phyloP scores from a whole-genome alignment of 2,797 vertebrate species.

The Anomalospiza imberbis region DNA sequence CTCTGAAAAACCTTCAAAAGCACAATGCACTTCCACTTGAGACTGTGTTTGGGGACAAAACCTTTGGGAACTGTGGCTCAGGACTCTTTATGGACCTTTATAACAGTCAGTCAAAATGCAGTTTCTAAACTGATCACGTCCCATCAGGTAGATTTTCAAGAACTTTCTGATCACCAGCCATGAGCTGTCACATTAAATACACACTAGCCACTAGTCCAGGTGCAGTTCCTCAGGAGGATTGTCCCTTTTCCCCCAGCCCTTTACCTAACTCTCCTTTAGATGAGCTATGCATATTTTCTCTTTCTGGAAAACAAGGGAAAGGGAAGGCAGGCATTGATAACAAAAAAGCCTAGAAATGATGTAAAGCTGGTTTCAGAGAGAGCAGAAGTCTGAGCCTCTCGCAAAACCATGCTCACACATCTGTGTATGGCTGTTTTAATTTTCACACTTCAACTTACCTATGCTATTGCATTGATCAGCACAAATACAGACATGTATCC shows the following conservation, averaged over 20 bases:
- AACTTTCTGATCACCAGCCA: background rate
- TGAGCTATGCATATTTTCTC: background rate
- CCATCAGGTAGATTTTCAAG: background rate
- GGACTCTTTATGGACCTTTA: background rate
- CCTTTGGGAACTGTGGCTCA: background rate
- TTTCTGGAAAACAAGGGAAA: background rate
- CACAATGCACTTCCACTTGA: background rate
- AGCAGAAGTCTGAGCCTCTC: background rate
- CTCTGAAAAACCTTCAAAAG: background rate
- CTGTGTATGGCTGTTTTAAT: fast-evolving
- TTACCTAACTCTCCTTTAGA: background rate
- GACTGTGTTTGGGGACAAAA: background rate
- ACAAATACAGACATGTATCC: background rate
- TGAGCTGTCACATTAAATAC: background rate
- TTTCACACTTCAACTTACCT: background rate
- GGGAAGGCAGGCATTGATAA: background rate
- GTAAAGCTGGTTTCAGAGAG: background rate
- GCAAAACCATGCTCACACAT: background rate
- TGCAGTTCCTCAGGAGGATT: background rate
- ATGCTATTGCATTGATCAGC: background rate
- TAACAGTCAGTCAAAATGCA: background rate
- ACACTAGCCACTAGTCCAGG: background rate
- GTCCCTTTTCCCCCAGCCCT: background rate
- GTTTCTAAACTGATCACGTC: background rate
- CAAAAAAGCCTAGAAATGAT: background rate